These are phyloP conservation scores for Solenopsis fugax DNA, from an alignment of 1,140 invertebrate species.

Conservation along the genomic window DNA sequence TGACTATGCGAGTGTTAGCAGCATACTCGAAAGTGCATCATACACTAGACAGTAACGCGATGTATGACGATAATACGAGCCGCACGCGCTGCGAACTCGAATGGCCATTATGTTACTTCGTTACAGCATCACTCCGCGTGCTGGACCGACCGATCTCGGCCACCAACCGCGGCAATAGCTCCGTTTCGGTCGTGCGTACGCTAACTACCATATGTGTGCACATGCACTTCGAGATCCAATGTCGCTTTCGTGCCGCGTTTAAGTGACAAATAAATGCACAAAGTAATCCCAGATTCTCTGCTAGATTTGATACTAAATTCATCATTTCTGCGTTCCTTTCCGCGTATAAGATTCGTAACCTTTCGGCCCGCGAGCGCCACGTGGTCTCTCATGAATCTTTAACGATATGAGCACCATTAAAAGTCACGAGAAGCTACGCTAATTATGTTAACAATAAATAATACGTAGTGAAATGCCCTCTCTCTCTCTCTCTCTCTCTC, in stretches of 20 bases:
- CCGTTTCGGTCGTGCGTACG: neutral
- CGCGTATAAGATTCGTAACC: neutral
- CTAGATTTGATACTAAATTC: neutral
- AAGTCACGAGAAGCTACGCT: neutral
- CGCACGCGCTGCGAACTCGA: conserved; percentile 1
- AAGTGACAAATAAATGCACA: conserved; percentile 29
- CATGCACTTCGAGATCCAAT: neutral
- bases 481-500: neutral
- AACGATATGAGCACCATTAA: conserved; percentile 20
- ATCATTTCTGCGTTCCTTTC: neutral
- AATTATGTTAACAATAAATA: conserved; percentile 50
- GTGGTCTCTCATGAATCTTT: neutral
- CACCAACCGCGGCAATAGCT: neutral
- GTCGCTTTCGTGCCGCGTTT: neutral
- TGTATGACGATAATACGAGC: conserved; percentile 15
- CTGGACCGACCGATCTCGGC: neutral
- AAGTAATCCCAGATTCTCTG: neutral
- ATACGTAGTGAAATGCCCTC: neutral
- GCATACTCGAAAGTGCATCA: neutral
- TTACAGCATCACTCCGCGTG: conserved; percentile 1
- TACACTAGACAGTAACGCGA: conserved; percentile 10
- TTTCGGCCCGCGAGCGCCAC: neutral
- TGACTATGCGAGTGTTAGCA: neutral
- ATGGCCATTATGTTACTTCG: conserved; percentile 44
- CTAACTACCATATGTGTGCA: neutral